A percentile compares a stretch with the other conserved stretches of the same genome.
These are phyloP conservation scores for Zele albiditarsus DNA, from an alignment of 2,888 invertebrate species.

Conservation along the genomic window DNA sequence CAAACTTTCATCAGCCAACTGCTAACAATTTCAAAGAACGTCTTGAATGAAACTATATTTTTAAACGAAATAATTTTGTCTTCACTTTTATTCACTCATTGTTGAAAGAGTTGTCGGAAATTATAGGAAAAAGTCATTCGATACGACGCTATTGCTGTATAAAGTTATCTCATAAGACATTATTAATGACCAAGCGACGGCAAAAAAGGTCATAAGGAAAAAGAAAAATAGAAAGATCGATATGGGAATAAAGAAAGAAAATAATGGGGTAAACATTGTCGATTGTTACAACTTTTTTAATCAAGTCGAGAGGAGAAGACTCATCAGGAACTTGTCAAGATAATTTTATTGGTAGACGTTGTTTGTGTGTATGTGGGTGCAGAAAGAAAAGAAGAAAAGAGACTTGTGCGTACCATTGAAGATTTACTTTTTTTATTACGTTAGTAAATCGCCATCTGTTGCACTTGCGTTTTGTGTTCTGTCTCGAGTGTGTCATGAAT, in stretches of 20 bases:
- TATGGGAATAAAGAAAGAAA: not conserved
- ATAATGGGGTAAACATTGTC: not conserved
- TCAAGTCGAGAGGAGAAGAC: not conserved
- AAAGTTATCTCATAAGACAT: not conserved
- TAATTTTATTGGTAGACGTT: not conserved
- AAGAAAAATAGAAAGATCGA: not conserved
- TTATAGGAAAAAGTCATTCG: not conserved
- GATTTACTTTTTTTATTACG: not conserved
- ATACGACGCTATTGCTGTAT: not conserved
- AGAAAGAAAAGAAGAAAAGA: not conserved
- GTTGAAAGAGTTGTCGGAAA: not conserved
- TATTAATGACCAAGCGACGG: not conserved
- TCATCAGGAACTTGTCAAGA: not conserved
- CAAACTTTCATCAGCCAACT: not conserved
- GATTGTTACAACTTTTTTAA: slow-evolving; percentile 30
- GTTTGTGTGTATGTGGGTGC: not conserved
- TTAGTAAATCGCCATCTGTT: not conserved
- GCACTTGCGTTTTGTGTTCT: not conserved
- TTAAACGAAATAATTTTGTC: not conserved
- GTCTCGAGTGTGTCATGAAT: not conserved
- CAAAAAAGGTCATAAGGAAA: not conserved
- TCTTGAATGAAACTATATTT: not conserved
- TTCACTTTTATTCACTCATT: not conserved
- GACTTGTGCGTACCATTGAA: not conserved
- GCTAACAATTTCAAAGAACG: not conserved